phyloP scores from a whole-genome alignment of 2,888 invertebrate genomes.

The Polylopha cassiicola region DNA sequence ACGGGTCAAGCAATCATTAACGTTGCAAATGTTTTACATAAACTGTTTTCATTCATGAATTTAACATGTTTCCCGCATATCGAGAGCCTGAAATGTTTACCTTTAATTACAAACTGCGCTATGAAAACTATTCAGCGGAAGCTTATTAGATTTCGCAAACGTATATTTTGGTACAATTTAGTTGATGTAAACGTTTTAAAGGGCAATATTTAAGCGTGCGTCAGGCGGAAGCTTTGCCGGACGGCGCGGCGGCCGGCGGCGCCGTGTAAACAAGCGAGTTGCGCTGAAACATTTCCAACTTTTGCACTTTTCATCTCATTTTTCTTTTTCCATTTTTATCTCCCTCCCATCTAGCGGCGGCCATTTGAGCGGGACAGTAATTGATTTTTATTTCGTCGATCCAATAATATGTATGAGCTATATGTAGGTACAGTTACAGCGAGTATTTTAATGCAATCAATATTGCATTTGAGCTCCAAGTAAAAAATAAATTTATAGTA shows the following conservation, averaged over 20 bases:
- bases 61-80: background rate
- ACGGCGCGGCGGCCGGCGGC: too few relatives aligned
- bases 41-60: too few relatives aligned
- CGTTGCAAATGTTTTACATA: too few relatives aligned
- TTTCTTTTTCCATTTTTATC: slow-evolving; percentile 39
- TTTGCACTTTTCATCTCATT: slow-evolving; percentile 31
- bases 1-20: too few relatives aligned
- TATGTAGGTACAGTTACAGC: too few relatives aligned
- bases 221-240: slow-evolving; percentile 52
- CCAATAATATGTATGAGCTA: too few relatives aligned
- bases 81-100: too few relatives aligned
- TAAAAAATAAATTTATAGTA: too few relatives aligned
- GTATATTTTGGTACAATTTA: slow-evolving; percentile 30
- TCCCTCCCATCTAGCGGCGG: slow-evolving; percentile 18
- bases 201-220: slow-evolving; percentile 51
- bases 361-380: slow-evolving; percentile 11
- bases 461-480: too few relatives aligned
- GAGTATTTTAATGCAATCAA: too few relatives aligned
- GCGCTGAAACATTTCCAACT: slow-evolving; percentile 47
- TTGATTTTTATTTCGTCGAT: slow-evolving; percentile 12
- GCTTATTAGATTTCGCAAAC: slow-evolving; percentile 22
- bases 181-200: slow-evolving; percentile 39
- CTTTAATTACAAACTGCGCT: slow-evolving; percentile 11
- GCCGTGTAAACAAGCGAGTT: slow-evolving; percentile 50
- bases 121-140: slow-evolving; percentile 6